phyloP scores from a whole-genome alignment of 2,797 vertebrate species.

The Enteromius anoplus region DNA sequence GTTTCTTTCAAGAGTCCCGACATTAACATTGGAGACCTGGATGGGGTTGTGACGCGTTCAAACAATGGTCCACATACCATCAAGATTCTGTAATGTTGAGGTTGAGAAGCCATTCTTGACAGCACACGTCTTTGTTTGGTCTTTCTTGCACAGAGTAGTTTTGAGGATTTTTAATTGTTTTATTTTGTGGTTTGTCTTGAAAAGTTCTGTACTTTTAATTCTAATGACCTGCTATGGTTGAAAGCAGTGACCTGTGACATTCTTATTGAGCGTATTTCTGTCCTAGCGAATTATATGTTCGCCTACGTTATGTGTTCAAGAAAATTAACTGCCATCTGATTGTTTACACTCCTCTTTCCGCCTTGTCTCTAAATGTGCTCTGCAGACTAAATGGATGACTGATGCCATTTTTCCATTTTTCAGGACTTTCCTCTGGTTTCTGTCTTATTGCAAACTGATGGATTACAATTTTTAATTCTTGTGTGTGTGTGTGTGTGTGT shows the following conservation, averaged over 20 bases:
- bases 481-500: conserved; percentile 18
- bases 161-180: neutral
- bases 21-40: conserved; percentile 1
- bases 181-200: conserved; percentile 4
- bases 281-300: neutral
- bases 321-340: neutral
- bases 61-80: conserved; percentile 24
- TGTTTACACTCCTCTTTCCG: conserved; percentile 45
- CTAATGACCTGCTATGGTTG: neutral
- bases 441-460: conserved; percentile 33
- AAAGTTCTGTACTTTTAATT: conserved; percentile 16
- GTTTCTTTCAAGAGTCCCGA: neutral
- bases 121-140: conserved; percentile 16
- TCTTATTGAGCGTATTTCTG: conserved; percentile 3
- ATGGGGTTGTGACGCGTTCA: neutral
- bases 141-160: neutral
- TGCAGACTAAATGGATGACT: conserved; percentile 9
- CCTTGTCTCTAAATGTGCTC: conserved; percentile 15
- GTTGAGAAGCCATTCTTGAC: conserved; percentile 6
- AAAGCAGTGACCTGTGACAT: conserved; percentile 19
- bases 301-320: conserved; percentile 4
- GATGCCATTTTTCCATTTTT: conserved; percentile 38
- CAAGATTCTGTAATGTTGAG: conserved; percentile 25
- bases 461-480: conserved; percentile 28
- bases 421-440: conserved; percentile 38